Evolutionary conservation across 2,113 vertebrate species (phyloP).

Genomic region (Gopherus flavomarginatus): DNA sequence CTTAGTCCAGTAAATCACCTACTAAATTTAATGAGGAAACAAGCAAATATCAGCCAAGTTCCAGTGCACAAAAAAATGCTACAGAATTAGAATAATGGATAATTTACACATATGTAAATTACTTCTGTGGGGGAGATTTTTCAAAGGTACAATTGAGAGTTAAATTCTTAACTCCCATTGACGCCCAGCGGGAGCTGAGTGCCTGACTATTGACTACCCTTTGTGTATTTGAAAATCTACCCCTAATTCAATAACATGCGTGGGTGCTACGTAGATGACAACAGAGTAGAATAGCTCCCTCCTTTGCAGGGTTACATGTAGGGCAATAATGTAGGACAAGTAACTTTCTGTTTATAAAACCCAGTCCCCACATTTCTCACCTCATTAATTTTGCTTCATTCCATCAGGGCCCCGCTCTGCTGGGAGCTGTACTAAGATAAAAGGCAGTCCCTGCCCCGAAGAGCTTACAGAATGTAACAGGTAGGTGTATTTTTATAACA

Average conservation of each 20-base stretch:
- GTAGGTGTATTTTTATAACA: not conserved
- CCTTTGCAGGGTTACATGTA: not conserved
- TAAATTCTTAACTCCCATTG: not conserved
- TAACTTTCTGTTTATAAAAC: not conserved
- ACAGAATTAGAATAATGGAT: rapidly evolving
- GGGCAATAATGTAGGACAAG: not conserved
- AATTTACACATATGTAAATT: not conserved
- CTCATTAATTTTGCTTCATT: not conserved
- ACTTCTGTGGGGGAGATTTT: not conserved
- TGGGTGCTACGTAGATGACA: not conserved
- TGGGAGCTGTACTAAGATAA: not conserved
- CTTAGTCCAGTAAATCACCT: not conserved
- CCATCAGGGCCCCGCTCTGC: not conserved
- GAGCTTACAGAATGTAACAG: not conserved
- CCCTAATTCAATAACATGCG: not conserved
- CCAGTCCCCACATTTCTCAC: not conserved
- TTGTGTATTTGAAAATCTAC: not conserved
- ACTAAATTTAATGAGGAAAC: not conserved
- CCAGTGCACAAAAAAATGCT: not conserved
- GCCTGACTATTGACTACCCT: not conserved
- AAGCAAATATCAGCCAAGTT: not conserved
- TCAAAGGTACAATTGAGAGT: not conserved
- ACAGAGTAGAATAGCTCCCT: not conserved
- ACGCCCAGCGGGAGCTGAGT: not conserved
- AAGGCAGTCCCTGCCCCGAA: not conserved